Conservation (phyloP, 1,140 invertebrate genomes). For the Drosophila santomea region DNA sequence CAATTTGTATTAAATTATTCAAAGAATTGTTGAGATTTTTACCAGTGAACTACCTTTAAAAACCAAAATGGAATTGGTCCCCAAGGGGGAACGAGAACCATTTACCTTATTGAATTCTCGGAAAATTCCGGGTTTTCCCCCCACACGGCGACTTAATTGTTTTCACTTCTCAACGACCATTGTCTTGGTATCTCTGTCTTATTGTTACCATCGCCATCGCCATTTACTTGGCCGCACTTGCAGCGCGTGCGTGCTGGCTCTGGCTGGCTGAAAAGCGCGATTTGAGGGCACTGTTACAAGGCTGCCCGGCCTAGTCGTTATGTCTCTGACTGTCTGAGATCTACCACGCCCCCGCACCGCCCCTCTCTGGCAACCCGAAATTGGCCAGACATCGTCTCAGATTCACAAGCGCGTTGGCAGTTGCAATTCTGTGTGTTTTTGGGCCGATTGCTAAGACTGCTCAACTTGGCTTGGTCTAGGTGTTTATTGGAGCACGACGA, state of each 20-base stretch:
- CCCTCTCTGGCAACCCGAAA: conserved; percentile 23
- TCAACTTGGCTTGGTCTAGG: conserved; percentile 63
- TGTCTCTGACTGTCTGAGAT: conserved; percentile 35
- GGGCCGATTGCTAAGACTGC: conserved; percentile 37
- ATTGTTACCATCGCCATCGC: conserved; percentile 25
- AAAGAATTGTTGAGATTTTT: no score
- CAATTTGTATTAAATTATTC: no score
- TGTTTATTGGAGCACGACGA: conserved; percentile 76
- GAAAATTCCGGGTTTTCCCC: conserved; percentile 32
- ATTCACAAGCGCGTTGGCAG: conserved; percentile 60
- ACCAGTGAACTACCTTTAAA: no score
- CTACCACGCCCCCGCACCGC: conserved; percentile 3
- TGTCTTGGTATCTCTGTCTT: conserved; percentile 20
- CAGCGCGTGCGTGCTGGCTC: conserved; percentile 66
- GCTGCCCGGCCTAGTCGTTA: conserved; percentile 55
- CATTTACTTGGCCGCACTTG: conserved; percentile 43
- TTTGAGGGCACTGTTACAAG: conserved; percentile 82
- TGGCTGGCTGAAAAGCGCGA: conserved; percentile 51
- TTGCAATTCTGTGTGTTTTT: conserved; percentile 59
- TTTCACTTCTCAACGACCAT: conserved; percentile 27
- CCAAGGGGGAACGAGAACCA: conserved; percentile 30
- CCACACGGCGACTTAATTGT: conserved; percentile 23
- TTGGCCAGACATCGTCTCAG: conserved; percentile 59
- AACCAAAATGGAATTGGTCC: conserved; percentile 30
- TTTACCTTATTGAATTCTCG: conserved; percentile 44